Base-by-base conservation (phyloP, 2,888 invertebrate genomes). In the Ecliptopera silaceata region DNA sequence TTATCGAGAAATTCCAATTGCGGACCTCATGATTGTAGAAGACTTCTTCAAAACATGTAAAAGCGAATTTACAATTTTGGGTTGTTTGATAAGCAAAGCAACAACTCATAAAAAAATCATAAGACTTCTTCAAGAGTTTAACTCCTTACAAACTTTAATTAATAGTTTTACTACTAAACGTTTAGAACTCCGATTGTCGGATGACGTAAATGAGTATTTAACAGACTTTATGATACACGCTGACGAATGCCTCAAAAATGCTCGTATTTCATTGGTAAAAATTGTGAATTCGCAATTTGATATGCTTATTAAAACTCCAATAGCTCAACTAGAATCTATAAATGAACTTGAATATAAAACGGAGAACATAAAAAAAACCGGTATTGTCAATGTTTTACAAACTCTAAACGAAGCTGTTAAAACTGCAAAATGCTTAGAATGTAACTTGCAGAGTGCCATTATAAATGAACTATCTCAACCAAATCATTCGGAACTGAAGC, bases 121-220 rank as follows among this genome's bases (percentile, higher is more conserved):
- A 50, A 74, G 88, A 57, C 69, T 89, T 26, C 62, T 88, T 17
- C 86, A 88, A 69, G 83, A 88, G 64, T 87, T 84, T 64, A 74
- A 58, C 47, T 71, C 70, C 10, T 61, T 89, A 3, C 73, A 80
- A 64, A 70, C 56, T 44, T 72, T 71, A 2, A 75, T 88, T 6
- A 71, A 69, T 45, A 69, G 77, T 18, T 87, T 88, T 57, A 82
- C 82, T 69, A 49, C 54, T 3, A 77, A 80, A 46, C 67, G 64
- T 8, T 44, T 22, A 3, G 64, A 79, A 18, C 64, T 83, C 0
- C 69, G 65, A 3, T 54, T 84, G 6, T 67, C 82, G 2, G 67
- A 78, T 34, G 79, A 84, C 45, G 64, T 82, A 12, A 75, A 72
- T 52, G 65, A 56, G 3, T 75, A 70, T 56, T 64, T 87, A 13